Evolutionary conservation across 2,797 vertebrate genomes (phyloP).

Genomic region (Aldrovandia affinis): DNA sequence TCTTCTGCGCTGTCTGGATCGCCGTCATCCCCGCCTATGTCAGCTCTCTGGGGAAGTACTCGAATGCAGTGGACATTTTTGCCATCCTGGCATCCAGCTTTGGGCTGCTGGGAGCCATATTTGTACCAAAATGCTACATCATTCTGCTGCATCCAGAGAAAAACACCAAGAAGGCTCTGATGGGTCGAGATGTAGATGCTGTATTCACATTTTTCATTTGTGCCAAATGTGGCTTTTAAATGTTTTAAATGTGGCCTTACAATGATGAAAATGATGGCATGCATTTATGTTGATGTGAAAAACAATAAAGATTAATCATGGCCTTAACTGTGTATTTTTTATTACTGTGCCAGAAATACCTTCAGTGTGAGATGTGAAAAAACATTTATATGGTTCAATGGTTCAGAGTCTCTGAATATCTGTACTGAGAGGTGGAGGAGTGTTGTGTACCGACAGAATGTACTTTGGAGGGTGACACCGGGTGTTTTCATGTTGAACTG

Average conservation of each 20-base stretch:
- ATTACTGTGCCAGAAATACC: too few species aligned
- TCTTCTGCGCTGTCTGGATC: constrained; percentile 74
- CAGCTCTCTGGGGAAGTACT: constrained; percentile 56
- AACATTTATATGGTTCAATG: too few species aligned
- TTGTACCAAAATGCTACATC: constrained; percentile 57
- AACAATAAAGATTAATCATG: neutral
- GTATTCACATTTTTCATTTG: neutral
- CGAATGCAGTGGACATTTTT: constrained; percentile 54
- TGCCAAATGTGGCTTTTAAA: too few species aligned
- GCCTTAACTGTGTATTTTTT: too few species aligned
- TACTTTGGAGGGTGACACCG: too few species aligned
- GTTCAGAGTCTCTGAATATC: too few species aligned
- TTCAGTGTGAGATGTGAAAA: too few species aligned
- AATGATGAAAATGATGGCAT: neutral
- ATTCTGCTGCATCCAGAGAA: constrained; percentile 60
- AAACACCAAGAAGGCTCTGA: constrained; percentile 68
- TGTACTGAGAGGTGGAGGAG: too few species aligned
- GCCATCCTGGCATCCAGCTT: constrained; percentile 57
- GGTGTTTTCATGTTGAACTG: too few species aligned
- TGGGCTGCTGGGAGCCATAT: constrained; percentile 51
- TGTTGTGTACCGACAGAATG: too few species aligned
- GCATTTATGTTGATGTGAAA: neutral
- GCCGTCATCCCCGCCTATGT: constrained; percentile 69
- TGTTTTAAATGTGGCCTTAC: too few species aligned
- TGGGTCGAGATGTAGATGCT: constrained; percentile 41